Conservation (phyloP, 2,113 vertebrate genomes). For the Cyrtonyx montezumae region DNA sequence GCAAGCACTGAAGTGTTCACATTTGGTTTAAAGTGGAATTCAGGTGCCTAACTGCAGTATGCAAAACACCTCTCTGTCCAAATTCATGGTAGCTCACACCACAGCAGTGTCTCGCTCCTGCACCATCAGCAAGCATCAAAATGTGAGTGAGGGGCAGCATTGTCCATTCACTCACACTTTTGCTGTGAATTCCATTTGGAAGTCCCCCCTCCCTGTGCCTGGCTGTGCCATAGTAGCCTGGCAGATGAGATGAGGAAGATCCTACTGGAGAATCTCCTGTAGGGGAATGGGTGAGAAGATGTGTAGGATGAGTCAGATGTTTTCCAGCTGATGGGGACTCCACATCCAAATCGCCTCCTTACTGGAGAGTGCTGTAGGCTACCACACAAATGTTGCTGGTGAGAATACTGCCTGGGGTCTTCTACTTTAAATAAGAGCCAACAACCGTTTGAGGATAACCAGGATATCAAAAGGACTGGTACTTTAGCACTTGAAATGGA, state of each 20-base stretch:
- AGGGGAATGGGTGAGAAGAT: neutral
- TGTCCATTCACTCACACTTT: neutral
- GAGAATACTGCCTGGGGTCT: neutral
- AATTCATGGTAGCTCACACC: neutral
- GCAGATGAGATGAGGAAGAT: neutral
- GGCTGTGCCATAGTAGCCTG: neutral
- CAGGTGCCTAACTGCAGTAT: neutral
- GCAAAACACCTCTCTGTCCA: neutral
- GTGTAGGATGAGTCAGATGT: neutral
- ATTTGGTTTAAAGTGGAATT: neutral
- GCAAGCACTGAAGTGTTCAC: neutral
- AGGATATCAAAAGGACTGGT: neutral
- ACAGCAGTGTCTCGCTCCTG: accelerated
- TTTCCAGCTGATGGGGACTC: neutral
- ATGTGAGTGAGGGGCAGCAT: neutral
- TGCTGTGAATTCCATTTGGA: neutral
- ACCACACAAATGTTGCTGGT: neutral
- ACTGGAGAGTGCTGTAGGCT: neutral
- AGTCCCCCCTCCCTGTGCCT: neutral
- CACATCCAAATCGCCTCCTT: neutral
- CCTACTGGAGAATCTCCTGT: neutral
- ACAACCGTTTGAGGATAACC: neutral
- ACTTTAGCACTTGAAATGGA: accelerated
- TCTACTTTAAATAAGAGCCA: neutral
- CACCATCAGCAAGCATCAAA: neutral